These are phyloP conservation scores for Thalpophila matura DNA, from an alignment of 2,888 invertebrate genomes.

Conservation along the genomic window DNA sequence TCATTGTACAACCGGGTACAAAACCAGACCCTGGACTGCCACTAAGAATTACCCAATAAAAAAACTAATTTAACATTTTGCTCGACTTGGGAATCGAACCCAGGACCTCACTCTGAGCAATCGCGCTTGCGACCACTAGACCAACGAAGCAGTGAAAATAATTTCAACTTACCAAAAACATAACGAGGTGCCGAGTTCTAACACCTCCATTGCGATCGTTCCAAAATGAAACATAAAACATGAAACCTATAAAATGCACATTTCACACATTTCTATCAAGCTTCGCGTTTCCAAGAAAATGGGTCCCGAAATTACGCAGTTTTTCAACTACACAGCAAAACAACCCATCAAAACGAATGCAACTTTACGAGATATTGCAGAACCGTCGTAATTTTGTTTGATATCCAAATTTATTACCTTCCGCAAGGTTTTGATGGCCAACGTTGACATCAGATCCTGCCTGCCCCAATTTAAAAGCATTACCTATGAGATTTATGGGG, in stretches of 20 bases:
- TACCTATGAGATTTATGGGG: slow-evolving; percentile 54
- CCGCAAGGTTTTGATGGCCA: slow-evolving; percentile 28
- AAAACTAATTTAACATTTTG: too few species aligned
- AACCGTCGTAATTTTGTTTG: slow-evolving; percentile 51
- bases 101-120: too few species aligned
- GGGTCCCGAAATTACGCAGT: slow-evolving; percentile 12
- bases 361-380: slow-evolving; percentile 54
- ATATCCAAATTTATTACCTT: slow-evolving; percentile 50
- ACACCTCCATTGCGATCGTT: not conserved
- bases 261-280: slow-evolving; percentile 29
- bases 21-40: too few species aligned
- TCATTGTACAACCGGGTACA: too few species aligned
- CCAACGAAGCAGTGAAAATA: too few species aligned
- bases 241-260: slow-evolving; percentile 23
- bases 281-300: not conserved
- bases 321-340: slow-evolving; percentile 36
- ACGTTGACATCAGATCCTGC: slow-evolving; percentile 39
- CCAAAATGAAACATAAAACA: slow-evolving; percentile 1
- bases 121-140: too few species aligned
- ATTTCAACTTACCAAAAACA: not conserved
- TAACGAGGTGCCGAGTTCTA: not conserved
- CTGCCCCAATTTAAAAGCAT: slow-evolving; percentile 41
- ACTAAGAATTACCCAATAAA: too few species aligned
- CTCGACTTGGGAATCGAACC: too few species aligned
- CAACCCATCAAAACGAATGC: slow-evolving; percentile 44